Evolutionary conservation across 1,140 invertebrate species (phyloP), one percentile per base, ranked within the genome.

Genomic region (Copidosoma floridanum): DNA sequence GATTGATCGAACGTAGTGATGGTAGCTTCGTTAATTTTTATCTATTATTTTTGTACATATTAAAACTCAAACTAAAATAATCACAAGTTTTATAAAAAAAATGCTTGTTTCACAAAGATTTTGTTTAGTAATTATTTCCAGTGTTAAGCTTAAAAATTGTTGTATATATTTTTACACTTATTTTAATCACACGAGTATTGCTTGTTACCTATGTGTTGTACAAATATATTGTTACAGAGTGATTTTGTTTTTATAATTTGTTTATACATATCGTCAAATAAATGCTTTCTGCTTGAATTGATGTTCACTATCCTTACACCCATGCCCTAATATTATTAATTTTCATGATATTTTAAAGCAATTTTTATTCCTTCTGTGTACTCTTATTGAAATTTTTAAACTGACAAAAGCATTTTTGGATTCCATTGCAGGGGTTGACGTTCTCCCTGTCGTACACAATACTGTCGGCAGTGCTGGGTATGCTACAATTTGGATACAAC

Each of bases 401-500:
- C 56, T 66, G n/a, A n/a, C n/a, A n/a, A n/a, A n/a, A n/a, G n/a
- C n/a, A n/a, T n/a, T n/a, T n/a, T n/a, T n/a, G n/a, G n/a, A n/a
- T n/a, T n/a, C n/a, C n/a, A n/a, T 86, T 85, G 40, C 83, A 94
- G 92, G 91, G 92, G 61, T 83, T 96, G 67, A 98, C 95, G 57
- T 89, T 91, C 71, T 91, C 93, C 80, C 85, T 98, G 70, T 88
- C 91, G 65, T 95, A 95, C 80, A 89, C 95, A 65, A 96, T 97
- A 78, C 87, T 93, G 71, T 88, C 95, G 56, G 94, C 95, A 53
- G 94, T 97, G 64, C 86, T 98, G 66, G 92, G 97, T 18, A 99
- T 99, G 90, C 86, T 99, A 70, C 96, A 99, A 81, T 98, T 99
- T 81, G 97, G 97, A 65, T 99, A 96, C 85, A 98, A 99, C 79